Conservation (phyloP, 1,140 invertebrate species). For the Rhyzopertha dominica region DNA sequence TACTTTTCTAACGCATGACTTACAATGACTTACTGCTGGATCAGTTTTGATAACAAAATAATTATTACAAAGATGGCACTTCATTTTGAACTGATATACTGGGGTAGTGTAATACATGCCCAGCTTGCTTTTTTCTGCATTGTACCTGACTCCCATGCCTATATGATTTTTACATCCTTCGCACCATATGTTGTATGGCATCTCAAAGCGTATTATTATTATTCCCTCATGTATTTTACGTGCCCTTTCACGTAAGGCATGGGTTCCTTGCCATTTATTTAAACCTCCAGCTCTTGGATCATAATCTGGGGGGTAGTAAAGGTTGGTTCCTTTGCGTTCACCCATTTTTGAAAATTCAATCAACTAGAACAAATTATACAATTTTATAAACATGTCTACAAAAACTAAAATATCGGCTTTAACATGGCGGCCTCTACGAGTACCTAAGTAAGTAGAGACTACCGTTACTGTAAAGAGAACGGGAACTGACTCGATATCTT, state of each 20-base stretch:
- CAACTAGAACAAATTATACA: too few relatives aligned
- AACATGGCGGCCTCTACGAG: too few relatives aligned
- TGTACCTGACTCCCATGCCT: slow-evolving; percentile 98
- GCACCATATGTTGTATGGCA: slow-evolving; percentile 99
- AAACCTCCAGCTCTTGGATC: slow-evolving; percentile 88
- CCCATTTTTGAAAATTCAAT: too few relatives aligned
- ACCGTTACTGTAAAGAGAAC: too few relatives aligned
- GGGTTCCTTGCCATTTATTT: slow-evolving; percentile 91
- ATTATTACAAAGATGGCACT: slow-evolving; percentile 97
- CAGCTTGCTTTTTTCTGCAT: slow-evolving; percentile 97
- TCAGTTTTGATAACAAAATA: slow-evolving; percentile 99
- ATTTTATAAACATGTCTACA: too few relatives aligned
- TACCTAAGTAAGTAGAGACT: too few relatives aligned
- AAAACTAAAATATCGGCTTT: too few relatives aligned
- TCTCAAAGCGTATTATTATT: slow-evolving; percentile 97
- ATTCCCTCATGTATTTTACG: slow-evolving; percentile 93
- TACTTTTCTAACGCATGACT: slow-evolving; percentile 1
- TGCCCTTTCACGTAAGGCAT: slow-evolving; percentile 93
- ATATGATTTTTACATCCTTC: slow-evolving; percentile 97
- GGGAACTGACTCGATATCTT: too few relatives aligned
- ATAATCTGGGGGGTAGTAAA: slow-evolving; percentile 99
- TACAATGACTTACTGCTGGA: slow-evolving; percentile 70
- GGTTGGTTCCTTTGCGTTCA: slow-evolving; percentile 96
- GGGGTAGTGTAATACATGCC: slow-evolving; percentile 99
- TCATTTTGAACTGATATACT: slow-evolving; percentile 98